phyloP scores from a whole-genome alignment of 1,140 invertebrate genomes.

The Aphaenogaster rudis region DNA sequence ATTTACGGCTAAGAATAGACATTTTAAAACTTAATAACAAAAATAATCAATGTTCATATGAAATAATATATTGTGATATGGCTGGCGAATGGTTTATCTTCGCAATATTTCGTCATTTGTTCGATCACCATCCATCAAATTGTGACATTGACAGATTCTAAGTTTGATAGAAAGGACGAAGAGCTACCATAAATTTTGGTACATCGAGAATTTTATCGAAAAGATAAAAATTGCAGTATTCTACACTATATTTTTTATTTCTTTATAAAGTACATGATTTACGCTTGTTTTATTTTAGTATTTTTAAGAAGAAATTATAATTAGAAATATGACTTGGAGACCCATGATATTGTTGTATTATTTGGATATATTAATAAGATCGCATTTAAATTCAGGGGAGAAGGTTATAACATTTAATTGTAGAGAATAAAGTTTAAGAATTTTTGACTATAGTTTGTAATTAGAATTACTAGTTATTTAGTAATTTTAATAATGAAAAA shows the following conservation, averaged over 20 bases:
- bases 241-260: conserved; percentile 1
- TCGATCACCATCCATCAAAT: conserved; percentile 63
- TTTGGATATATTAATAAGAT: background rate
- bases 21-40: conserved; percentile 30
- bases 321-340: background rate
- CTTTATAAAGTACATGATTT: background rate
- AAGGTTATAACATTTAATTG: background rate
- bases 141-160: conserved; percentile 60
- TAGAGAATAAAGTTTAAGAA: background rate
- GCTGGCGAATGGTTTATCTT: conserved; percentile 54
- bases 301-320: background rate
- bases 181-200: conserved; percentile 49
- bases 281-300: background rate
- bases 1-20: background rate
- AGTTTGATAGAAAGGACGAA: conserved; percentile 61
- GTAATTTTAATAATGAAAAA: background rate
- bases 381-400: background rate
- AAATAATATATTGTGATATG: conserved; percentile 49
- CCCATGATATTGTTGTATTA: background rate
- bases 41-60: conserved; percentile 48
- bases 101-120: conserved; percentile 64
- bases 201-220: conserved; percentile 37
- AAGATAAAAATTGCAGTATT: conserved; percentile 48
- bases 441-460: background rate
- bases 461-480: background rate